Percentiles rank a stretch among this genome's conserved stretches.
phyloP scores from a whole-genome alignment of 2,113 vertebrate species.

The Spermophilus dauricus region DNA sequence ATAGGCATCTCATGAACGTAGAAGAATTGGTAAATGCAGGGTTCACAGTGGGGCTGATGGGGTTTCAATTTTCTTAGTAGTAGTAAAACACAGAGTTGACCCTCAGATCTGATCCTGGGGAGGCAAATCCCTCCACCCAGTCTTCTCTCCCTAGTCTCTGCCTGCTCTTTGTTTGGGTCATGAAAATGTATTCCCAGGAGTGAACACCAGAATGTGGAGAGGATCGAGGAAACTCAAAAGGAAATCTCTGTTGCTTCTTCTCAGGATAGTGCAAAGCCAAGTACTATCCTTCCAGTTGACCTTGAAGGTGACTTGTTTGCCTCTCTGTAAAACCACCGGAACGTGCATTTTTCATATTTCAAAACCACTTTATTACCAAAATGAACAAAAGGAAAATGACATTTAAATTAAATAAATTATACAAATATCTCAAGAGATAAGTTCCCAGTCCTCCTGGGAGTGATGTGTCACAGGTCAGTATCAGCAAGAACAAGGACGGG shows the following conservation, averaged over 20 bases:
- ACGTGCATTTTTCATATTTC: conserved; percentile 40
- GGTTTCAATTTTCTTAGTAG: background rate
- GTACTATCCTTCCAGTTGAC: background rate
- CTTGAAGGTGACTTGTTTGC: background rate
- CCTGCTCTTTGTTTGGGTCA: background rate
- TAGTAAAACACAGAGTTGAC: background rate
- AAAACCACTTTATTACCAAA: conserved; percentile 89
- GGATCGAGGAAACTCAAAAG: background rate
- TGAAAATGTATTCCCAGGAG: background rate
- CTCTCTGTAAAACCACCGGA: background rate
- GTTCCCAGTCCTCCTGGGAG: background rate
- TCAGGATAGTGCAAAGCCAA: background rate
- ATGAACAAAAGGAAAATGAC: conserved; percentile 77
- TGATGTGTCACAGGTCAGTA: conserved; percentile 45
- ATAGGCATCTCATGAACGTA: background rate
- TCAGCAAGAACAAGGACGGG: conserved; percentile 40
- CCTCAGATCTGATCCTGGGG: background rate
- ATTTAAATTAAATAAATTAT: conserved; percentile 92
- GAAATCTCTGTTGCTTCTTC: background rate
- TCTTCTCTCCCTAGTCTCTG: background rate
- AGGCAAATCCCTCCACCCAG: background rate
- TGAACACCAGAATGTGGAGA: background rate
- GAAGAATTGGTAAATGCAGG: background rate
- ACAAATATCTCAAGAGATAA: conserved; percentile 80
- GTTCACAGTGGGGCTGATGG: background rate